These are phyloP conservation scores for Drosophila parthenogenetica DNA, from an alignment of 2,888 invertebrate genomes.

Conservation along the genomic window DNA sequence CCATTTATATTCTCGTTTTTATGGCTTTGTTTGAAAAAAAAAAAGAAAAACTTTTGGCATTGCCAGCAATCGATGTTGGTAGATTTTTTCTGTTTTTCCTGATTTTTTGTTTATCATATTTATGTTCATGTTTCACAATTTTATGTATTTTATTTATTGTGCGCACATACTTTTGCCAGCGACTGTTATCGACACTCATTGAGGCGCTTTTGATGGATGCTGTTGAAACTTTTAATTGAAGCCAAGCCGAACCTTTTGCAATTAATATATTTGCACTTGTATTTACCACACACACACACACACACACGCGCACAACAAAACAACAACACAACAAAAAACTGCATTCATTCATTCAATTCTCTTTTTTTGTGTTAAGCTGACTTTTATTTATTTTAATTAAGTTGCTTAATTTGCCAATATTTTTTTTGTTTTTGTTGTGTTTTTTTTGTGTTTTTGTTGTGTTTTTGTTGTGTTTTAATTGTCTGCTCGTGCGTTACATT, in stretches of 20 bases:
- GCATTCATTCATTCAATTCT: constrained; percentile 3
- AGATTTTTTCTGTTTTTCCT: constrained; percentile 20
- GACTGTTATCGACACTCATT: constrained; percentile 75
- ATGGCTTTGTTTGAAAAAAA: constrained; percentile 56
- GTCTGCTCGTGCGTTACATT: constrained; percentile 43
- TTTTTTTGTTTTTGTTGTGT: constrained; percentile 13
- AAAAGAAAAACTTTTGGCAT: constrained; percentile 42
- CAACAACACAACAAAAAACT: constrained; percentile 22
- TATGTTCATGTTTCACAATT: constrained; percentile 52
- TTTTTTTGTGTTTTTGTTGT: constrained; percentile 53
- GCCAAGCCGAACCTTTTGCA: constrained; percentile 53
- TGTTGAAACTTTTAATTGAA: constrained; percentile 78
- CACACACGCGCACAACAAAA: constrained; percentile 28
- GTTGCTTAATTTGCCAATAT: constrained; percentile 54
- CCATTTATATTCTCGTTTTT: constrained; percentile 49
- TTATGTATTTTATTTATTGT: constrained; percentile 63
- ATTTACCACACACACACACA: constrained; percentile 41
- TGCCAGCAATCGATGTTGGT: constrained; percentile 51
- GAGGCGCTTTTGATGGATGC: constrained; percentile 58
- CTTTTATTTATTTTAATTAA: constrained; percentile 68
- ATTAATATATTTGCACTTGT: constrained; percentile 66
- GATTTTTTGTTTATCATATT: constrained; percentile 16
- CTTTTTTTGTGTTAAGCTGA: constrained; percentile 33
- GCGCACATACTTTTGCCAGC: constrained; percentile 52
- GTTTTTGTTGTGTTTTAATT: constrained; percentile 42